These are phyloP conservation scores for Hypolimnas misippus DNA, from an alignment of 2,888 invertebrate genomes.

Conservation along the genomic window DNA sequence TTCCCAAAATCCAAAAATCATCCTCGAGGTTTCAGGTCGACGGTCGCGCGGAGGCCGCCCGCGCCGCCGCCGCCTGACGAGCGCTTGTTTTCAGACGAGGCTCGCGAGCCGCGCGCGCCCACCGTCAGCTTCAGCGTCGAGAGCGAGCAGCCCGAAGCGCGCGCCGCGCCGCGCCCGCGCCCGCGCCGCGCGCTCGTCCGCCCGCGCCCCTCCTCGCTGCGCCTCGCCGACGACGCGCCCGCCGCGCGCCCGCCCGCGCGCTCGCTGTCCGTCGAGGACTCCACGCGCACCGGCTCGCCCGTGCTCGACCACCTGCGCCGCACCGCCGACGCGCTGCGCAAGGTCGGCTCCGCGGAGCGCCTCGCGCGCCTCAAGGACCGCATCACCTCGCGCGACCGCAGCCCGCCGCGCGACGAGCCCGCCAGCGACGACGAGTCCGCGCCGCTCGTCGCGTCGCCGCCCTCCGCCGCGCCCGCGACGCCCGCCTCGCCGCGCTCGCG, in stretches of 20 bases:
- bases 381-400: slow-evolving; percentile 70
- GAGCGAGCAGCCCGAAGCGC: slow-evolving; percentile 74
- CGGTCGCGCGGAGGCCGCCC: slow-evolving; percentile 44
- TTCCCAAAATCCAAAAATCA: not conserved
- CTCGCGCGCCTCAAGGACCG: slow-evolving; percentile 70
- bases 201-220: slow-evolving; percentile 62
- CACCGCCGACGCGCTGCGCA: slow-evolving; percentile 66
- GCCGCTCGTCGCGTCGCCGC: slow-evolving; percentile 82
- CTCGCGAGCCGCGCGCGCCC: slow-evolving; percentile 57
- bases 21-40: slow-evolving; percentile 36
- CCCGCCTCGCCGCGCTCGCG: slow-evolving; percentile 36
- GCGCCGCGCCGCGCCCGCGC: slow-evolving; percentile 68
- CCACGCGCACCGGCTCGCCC: slow-evolving; percentile 58
- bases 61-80: slow-evolving; percentile 54
- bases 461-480: slow-evolving; percentile 45
- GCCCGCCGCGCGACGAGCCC: slow-evolving; percentile 62
- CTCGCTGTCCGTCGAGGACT: slow-evolving; percentile 74
- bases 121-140: slow-evolving; percentile 80
- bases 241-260: slow-evolving; percentile 55
- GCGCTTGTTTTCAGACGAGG: slow-evolving; percentile 60
- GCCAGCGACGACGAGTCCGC: slow-evolving; percentile 89
- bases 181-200: slow-evolving; percentile 50
- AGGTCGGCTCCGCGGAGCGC: slow-evolving; percentile 72
- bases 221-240: slow-evolving; percentile 56
- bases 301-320: slow-evolving; percentile 62